Evolutionary conservation across 2,888 invertebrate species (phyloP), one percentile per base, ranked within the genome.

Genomic region (Coleophora deauratella): DNA sequence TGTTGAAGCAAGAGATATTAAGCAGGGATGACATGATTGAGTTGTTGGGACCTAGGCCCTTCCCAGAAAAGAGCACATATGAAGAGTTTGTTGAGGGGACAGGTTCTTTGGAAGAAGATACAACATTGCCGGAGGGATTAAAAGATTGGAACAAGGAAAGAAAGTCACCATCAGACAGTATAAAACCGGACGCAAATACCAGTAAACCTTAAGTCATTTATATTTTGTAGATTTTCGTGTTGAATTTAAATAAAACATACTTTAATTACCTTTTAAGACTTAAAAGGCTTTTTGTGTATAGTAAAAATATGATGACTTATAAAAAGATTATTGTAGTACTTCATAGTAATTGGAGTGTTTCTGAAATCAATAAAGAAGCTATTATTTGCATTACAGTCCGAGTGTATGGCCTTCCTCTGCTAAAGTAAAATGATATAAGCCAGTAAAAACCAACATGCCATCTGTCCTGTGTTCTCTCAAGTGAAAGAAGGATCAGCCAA

Each of bases 41-140:
- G 72, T 81, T 99, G 30, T 86, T 99, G 36, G 99, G 99, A 1
- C 88, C 91, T 21, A 87, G 99, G 54, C 99, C 99, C 0, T 99
- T 99, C 90, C 93, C 93, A 9, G 99, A 99, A 77, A 99, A 99
- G 85, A 97, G 98, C 10, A 99, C 99, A 9, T 99, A 99, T 64
- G 99, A 99, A 76, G 96, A 99, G 68, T 99, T 99, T 77, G 99
- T 99, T 0, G 98, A 97, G 78, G 98, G 97, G 1, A 98, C 97
- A 0, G 99, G 99, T 1, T 98, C 98, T 1, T 91, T 99, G 59
- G 99, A 99, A 51, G 99, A 99, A 77, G 96, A 99, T 62, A 98
- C 98, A 0, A 80, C 91, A 0, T 87, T 99, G 55, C 99, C 99
- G 0, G 95, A 97, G 79, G 99, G 99, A 41, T 88, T 99, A 21